phyloP scores from a whole-genome alignment of 2,113 vertebrate genomes.

The Monopterus albus region DNA sequence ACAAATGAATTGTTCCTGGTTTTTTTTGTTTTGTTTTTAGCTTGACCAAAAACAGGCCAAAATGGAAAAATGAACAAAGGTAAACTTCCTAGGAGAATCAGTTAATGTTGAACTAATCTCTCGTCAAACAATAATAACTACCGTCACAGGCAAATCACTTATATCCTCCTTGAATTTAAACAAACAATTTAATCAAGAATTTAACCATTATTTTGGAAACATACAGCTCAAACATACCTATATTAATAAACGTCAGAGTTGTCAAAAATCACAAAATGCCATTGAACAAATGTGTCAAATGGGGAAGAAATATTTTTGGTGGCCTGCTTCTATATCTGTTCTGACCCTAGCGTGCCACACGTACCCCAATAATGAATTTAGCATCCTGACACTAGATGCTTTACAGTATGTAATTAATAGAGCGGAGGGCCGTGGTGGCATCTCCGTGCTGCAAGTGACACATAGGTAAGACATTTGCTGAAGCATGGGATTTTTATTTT shows the following conservation, averaged over 20 bases:
- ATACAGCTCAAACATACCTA: background rate
- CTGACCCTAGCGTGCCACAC: slow-evolving; percentile 70
- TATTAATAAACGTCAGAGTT: background rate
- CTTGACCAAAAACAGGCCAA: slow-evolving; percentile 26
- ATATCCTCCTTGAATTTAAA: background rate
- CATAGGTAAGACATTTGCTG: slow-evolving; percentile 75
- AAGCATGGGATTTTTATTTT: slow-evolving; percentile 66
- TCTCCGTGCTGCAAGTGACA: slow-evolving; percentile 75
- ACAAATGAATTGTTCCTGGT: slow-evolving; percentile 1
- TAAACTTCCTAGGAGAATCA: background rate
- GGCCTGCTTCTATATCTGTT: slow-evolving; percentile 76
- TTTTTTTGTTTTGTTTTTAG: background rate
- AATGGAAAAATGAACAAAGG: background rate
- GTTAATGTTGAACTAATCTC: background rate
- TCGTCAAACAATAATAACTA: slow-evolving; percentile 11
- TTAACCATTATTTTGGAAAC: background rate
- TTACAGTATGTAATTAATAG: slow-evolving; percentile 81
- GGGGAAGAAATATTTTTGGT: slow-evolving; percentile 67
- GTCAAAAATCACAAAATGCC: slow-evolving; percentile 29
- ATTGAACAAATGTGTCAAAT: slow-evolving; percentile 51
- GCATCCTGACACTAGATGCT: slow-evolving; percentile 80
- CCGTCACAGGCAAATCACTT: background rate
- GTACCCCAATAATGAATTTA: slow-evolving; percentile 81
- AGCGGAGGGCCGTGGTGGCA: slow-evolving; percentile 53
- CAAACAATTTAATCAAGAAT: background rate